phyloP scores from a whole-genome alignment of 2,797 vertebrate species.

The Myiotriccus ornatus region DNA sequence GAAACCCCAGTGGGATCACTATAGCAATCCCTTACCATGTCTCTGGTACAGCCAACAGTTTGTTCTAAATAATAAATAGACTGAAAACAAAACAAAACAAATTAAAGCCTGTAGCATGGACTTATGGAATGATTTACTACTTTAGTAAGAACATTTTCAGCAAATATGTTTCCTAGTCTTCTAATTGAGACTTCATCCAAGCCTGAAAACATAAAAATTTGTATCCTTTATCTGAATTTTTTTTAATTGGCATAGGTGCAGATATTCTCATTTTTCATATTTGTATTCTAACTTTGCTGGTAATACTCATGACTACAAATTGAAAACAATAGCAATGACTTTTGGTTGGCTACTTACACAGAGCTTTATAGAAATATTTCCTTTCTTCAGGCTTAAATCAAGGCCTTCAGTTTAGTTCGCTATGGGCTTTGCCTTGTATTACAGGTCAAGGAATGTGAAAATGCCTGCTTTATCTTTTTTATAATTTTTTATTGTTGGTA shows the following conservation, averaged over 20 bases:
- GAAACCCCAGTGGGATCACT: background rate
- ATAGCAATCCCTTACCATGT: background rate
- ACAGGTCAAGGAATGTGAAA: background rate
- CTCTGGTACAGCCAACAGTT: background rate
- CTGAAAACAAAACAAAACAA: slow-evolving; percentile 14
- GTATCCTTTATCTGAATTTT: background rate
- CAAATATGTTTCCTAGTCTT: background rate
- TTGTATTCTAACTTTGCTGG: background rate
- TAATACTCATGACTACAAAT: background rate
- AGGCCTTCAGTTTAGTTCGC: background rate
- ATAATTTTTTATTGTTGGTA: background rate
- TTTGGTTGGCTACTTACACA: background rate
- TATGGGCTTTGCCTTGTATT: background rate
- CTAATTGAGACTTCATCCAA: background rate
- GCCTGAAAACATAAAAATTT: background rate
- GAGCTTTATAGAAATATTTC: background rate
- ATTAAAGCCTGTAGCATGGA: background rate
- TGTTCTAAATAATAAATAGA: slow-evolving; percentile 11
- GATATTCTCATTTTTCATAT: background rate
- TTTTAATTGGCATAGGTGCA: background rate
- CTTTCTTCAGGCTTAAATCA: background rate
- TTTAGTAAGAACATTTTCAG: background rate
- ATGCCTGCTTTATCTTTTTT: background rate
- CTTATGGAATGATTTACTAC: background rate
- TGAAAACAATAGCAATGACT: background rate